Percentiles rank a stretch among this genome's conserved stretches.
Evolutionary conservation across 2,797 vertebrate species (phyloP).

Genomic region (Pterois miles): DNA sequence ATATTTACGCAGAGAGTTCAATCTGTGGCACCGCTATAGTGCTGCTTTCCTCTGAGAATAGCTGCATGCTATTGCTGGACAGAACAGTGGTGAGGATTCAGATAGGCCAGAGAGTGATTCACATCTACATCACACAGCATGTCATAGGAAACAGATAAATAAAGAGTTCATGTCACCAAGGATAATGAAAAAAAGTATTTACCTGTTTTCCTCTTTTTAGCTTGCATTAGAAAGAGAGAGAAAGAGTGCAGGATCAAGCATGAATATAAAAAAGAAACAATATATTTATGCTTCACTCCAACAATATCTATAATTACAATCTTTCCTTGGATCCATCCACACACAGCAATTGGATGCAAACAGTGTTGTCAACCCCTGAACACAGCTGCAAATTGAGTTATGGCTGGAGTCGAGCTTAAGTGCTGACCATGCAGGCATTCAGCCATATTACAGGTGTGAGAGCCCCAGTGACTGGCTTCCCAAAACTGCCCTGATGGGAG

Average conservation of each 20-base stretch:
- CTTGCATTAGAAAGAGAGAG: slow-evolving; percentile 60
- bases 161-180: not conserved
- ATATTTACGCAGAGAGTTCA: slow-evolving; percentile 62
- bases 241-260: slow-evolving; percentile 39
- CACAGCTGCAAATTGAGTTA: slow-evolving; percentile 50
- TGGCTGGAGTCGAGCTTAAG: slow-evolving; percentile 32
- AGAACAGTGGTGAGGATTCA: slow-evolving; percentile 44
- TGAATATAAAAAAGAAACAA: slow-evolving; percentile 27
- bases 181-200: slow-evolving; percentile 48
- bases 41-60: slow-evolving; percentile 70
- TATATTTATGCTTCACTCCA: slow-evolving; percentile 27
- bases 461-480: slow-evolving; percentile 34
- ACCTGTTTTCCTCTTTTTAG: slow-evolving; percentile 74
- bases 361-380: slow-evolving; percentile 45
- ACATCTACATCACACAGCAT: slow-evolving; percentile 35
- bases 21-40: slow-evolving; percentile 53
- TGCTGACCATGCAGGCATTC: slow-evolving; percentile 34
- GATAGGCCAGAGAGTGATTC: slow-evolving; percentile 14
- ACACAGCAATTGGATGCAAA: slow-evolving; percentile 43
- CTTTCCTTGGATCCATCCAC: slow-evolving; percentile 61
- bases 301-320: slow-evolving; percentile 54
- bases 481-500: slow-evolving; percentile 49
- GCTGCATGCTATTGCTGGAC: slow-evolving; percentile 61
- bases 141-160: slow-evolving; percentile 27
- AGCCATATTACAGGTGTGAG: slow-evolving; percentile 71